Base-by-base conservation (phyloP, 2,888 invertebrate genomes). In the Phlogophora meticulosa region DNA sequence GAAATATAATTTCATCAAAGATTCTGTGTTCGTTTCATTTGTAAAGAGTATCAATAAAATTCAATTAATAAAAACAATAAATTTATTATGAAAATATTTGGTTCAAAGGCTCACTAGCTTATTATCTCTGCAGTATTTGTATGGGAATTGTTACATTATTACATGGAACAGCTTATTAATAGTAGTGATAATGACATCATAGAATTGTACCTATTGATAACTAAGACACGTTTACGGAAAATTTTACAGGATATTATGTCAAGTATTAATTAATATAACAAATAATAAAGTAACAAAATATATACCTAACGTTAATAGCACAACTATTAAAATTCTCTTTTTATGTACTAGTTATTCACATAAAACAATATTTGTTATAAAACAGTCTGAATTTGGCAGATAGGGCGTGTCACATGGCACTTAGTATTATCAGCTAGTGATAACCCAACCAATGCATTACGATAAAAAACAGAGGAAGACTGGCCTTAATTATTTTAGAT, bases 321-420 rank as follows among this genome's bases (percentile, higher is more conserved):
- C 38, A 66, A 69, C 69, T 67, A 72, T 49, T 59, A 79, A 75
- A 53, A 65, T 56, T 59, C 53, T 58, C 62, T 28, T 28, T n/a
- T 67, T 78, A 77, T 58, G 62, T 57, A 64, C 77, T 77, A 76
- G 66, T 71, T 76, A 68, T 75, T 62, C 66, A 68, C 40, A 61
- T 78, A 60, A 58, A 62, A 66, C 32, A 68, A 74, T 57, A 80
- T 72, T 72, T 71, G 81, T 82, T 61, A 73, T 68, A 73, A 69
- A 74, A 78, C 70, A 85, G 83, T 85, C 86, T 87, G 83, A 88
- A 91, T 92, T 93, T 86, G 85, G 89, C 87, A 84, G 93, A 94
- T 93, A 94, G 89, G 90, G 90, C 90, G 93, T 93, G 93, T 93
- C 94, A 93, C 94, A 93, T 92, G 93, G 92, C 94, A 93, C 93